Percentiles rank a stretch among this genome's conserved stretches.
Evolutionary conservation across 1,140 invertebrate genomes (phyloP).

Genomic region (Solenopsis fugax): DNA sequence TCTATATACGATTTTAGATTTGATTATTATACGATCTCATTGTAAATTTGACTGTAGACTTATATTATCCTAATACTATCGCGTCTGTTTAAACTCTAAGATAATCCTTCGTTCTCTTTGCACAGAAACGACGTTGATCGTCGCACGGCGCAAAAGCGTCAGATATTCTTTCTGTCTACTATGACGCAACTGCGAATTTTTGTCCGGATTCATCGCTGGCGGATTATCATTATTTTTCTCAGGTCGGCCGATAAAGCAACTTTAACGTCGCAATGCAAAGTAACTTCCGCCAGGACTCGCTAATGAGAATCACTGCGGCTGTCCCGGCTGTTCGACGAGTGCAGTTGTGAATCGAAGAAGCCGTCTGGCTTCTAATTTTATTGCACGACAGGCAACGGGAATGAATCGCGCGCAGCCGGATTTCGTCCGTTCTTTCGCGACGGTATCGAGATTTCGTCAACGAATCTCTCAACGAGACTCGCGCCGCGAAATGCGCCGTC

Average conservation of each 20-base stretch:
- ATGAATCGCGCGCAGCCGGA: constrained; percentile 3
- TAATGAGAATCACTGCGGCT: constrained; percentile 22
- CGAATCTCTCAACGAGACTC: neutral
- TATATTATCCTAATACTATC: neutral
- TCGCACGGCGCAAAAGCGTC: neutral
- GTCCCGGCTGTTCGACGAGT: constrained; percentile 17
- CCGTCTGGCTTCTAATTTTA: constrained; percentile 59
- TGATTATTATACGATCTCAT: neutral
- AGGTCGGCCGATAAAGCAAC: constrained; percentile 6
- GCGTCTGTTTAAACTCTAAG: constrained; percentile 21
- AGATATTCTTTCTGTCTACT: neutral
- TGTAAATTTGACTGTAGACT: neutral
- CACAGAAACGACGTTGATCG: neutral
- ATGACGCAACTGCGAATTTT: neutral
- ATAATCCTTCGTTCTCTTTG: neutral
- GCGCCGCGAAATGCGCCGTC: neutral
- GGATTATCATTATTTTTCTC: constrained; percentile 20
- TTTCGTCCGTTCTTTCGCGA: neutral
- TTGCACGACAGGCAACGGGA: constrained; percentile 31
- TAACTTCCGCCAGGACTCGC: constrained; percentile 4
- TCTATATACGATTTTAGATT: neutral
- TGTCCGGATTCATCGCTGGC: neutral
- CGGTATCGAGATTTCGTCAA: neutral
- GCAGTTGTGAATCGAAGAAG: constrained; percentile 43
- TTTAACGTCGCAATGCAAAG: constrained; percentile 17